These are phyloP conservation scores for Parotocinclus haroldoi DNA, from an alignment of 2,797 vertebrate genomes.

Conservation along the genomic window DNA sequence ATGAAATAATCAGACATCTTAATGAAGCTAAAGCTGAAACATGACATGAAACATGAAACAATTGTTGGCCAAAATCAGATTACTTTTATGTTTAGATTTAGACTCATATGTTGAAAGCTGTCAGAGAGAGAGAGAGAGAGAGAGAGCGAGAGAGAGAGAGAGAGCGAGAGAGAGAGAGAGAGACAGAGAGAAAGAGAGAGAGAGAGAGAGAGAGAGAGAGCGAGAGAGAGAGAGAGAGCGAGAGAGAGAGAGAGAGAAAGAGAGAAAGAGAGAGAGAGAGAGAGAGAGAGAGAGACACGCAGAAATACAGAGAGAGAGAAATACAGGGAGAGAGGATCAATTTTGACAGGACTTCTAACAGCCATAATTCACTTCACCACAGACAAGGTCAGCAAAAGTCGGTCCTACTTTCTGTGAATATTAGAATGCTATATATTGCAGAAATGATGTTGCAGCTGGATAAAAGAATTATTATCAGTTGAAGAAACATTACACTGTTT, in stretches of 20 bases:
- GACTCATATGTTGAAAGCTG: background rate
- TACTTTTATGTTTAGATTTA: slow-evolving; percentile 31
- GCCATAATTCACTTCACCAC: slow-evolving; percentile 32
- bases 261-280: slow-evolving; percentile 10
- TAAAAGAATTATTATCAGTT: too few relatives aligned
- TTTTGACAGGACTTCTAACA: slow-evolving; percentile 31
- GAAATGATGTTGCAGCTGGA: background rate
- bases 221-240: slow-evolving; percentile 9
- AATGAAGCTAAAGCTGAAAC: too few relatives aligned
- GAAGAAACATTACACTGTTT: too few relatives aligned
- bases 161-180: slow-evolving; percentile 3
- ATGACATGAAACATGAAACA: too few relatives aligned
- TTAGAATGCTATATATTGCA: slow-evolving; percentile 10
- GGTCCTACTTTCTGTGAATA: slow-evolving; percentile 36
- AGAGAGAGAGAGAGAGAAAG: background rate
- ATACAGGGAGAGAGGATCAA: too few relatives aligned
- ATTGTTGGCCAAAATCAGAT: slow-evolving; percentile 19
- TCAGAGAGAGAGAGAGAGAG: background rate
- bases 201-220: background rate
- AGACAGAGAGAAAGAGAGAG: background rate
- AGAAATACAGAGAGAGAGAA: background rate
- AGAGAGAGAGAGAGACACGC: background rate
- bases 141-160: slow-evolving; percentile 3
- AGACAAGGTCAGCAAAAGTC: slow-evolving; percentile 35
- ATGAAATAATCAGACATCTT: too few relatives aligned